Base-by-base conservation (phyloP, 2,888 invertebrate species). In the Byasa hedistus region DNA sequence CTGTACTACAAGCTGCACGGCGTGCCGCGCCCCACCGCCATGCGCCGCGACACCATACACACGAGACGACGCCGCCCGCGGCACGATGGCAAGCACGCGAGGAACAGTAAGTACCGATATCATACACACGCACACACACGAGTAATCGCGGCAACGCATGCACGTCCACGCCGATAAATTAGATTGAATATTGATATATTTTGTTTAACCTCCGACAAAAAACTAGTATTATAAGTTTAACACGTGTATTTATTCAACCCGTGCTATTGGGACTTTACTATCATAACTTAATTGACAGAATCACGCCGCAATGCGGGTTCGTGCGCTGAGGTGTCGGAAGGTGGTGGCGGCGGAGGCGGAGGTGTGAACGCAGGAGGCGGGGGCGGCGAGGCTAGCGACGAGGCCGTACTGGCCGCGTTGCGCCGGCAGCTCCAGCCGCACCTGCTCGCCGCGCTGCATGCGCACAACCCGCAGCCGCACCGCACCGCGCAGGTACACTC, bases 1-100 rank as follows among this genome's bases (percentile, higher is more conserved):
- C 94, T 99, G 51, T 99, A 99, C 92, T 99, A 95, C 92, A 99
- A 99, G 91, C 93, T 99, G 75, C 99, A 99, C 89, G 97, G 97
- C 71, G 96, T 98, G 64, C 97, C 97, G 86, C 94, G 98, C 69
- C 98, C 98, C 27, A 94, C 97, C 75, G 97, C 98, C 68, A 99
- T 99, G 98, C 94, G 98, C 76, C 96, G 98, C 77, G 98, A 98
- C 85, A 98, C 98, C 56, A 98, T 99, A 76, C 98, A 98, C 87
- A 98, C 98, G 67, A 93, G 98, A 70, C 96, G 98, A 86, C 94
- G 98, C 75, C 94, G 98, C 75, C 97, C 97, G 2, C 94, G 97
- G 72, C 95, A 95, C 78, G 95, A 93, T 77, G 92, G 92, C 73
- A 91, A 93, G 69, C 89, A 91, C 70, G 80, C 90, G 72, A 85